Conservation (phyloP, 1,140 invertebrate species). For the Camponotus pennsylvanicus region DNA sequence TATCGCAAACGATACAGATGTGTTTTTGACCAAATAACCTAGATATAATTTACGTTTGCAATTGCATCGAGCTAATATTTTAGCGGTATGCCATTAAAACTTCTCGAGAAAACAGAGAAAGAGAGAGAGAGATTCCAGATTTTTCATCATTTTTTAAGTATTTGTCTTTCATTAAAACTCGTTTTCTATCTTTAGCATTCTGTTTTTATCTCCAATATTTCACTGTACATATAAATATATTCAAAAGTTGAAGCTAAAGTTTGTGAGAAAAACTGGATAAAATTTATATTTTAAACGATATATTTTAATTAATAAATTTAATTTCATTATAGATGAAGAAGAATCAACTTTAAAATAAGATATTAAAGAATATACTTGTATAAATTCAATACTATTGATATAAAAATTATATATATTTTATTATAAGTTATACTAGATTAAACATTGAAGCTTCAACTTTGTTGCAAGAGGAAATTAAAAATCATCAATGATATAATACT, state of each 20-base stretch:
- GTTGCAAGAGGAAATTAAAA: neutral
- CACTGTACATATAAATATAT: neutral
- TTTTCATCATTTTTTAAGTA: neutral
- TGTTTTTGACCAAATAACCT: neutral
- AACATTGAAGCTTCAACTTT: neutral
- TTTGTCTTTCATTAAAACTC: constrained; percentile 49
- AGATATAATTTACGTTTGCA: neutral
- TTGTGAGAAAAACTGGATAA: neutral
- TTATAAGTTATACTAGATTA: neutral
- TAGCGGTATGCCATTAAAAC: neutral
- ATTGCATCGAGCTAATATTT: neutral
- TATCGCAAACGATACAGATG: neutral
- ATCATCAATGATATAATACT: neutral
- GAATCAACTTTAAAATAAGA: neutral
- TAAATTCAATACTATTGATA: neutral
- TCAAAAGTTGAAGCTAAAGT: neutral
- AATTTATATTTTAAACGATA: neutral
- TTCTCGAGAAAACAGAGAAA: neutral
- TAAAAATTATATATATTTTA: neutral
- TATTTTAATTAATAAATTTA: neutral
- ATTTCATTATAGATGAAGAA: neutral
- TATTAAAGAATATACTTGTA: neutral
- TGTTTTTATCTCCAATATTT: neutral
- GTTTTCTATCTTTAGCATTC: neutral
- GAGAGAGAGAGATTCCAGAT: neutral